phyloP scores from a whole-genome alignment of 2,888 invertebrate species.

The Idaea straminata region DNA sequence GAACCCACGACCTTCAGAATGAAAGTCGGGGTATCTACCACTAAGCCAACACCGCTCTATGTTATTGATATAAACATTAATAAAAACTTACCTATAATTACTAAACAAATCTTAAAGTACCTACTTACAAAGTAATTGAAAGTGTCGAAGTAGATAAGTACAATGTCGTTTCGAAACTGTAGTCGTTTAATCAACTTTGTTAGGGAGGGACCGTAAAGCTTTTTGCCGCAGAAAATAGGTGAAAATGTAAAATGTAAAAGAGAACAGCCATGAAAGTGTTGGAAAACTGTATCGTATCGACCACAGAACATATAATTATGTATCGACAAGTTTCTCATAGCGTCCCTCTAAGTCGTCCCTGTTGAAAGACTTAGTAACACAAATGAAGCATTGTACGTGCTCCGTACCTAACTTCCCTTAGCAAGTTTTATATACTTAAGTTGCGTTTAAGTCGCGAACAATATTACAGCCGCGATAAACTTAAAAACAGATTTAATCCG shows the following conservation, averaged over 20 bases:
- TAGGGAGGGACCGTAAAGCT: conserved; percentile 17
- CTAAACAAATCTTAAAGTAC: not conserved
- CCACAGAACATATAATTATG: not conserved
- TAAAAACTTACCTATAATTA: not conserved
- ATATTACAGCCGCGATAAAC: conserved; percentile 76
- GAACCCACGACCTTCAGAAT: no score
- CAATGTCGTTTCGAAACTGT: not conserved
- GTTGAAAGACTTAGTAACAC: conserved; percentile 39
- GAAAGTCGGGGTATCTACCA: no score
- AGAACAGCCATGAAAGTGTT: conserved; percentile 20
- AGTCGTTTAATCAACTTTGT: conserved; percentile 17
- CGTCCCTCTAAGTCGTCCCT: conserved; percentile 13
- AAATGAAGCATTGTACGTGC: conserved; percentile 45
- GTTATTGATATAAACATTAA: no score
- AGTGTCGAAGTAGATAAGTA: not conserved
- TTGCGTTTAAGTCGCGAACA: conserved; percentile 71
- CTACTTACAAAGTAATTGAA: not conserved
- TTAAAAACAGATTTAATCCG: conserved; percentile 78
- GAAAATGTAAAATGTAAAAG: conserved; percentile 22
- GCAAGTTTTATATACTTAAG: conserved; percentile 52
- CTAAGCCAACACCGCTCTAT: no score
- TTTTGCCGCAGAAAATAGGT: conserved; percentile 24
- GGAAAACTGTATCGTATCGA: conserved; percentile 19
- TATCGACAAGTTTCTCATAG: conserved; percentile 19
- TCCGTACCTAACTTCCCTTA: conserved; percentile 45